Percentiles rank a stretch among this genome's conserved stretches.
phyloP scores from a whole-genome alignment of 2,113 vertebrate genomes.

The Sarotherodon lohbergeri region DNA sequence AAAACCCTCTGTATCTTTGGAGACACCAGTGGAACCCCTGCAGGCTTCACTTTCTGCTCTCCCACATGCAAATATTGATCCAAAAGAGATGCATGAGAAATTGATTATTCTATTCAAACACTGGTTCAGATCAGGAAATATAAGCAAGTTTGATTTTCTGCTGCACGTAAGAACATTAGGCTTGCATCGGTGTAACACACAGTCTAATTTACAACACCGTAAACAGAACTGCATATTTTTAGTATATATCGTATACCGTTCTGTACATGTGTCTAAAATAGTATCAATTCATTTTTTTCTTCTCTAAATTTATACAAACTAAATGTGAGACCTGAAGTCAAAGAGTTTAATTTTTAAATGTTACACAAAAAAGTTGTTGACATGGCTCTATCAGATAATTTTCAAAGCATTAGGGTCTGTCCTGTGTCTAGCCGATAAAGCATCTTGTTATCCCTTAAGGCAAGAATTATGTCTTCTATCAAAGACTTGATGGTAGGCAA shows the following conservation, averaged over 20 bases:
- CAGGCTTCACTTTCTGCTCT: slow-evolving; percentile 14
- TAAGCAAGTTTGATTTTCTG: slow-evolving; percentile 44
- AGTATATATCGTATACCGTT: neutral
- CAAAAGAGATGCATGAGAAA: slow-evolving; percentile 46
- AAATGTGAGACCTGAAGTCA: neutral
- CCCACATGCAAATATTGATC: slow-evolving; percentile 56
- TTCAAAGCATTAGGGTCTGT: slow-evolving; percentile 11
- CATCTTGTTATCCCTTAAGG: slow-evolving; percentile 42
- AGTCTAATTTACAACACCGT: neutral
- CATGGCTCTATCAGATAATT: neutral
- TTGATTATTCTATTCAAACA: slow-evolving; percentile 51
- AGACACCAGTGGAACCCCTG: slow-evolving; percentile 38
- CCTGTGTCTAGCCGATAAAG: slow-evolving; percentile 9
- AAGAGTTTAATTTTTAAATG: neutral
- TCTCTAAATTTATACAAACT: neutral
- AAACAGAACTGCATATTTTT: neutral
- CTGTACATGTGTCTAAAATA: neutral
- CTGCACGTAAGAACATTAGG: slow-evolving; percentile 7
- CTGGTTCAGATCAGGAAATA: slow-evolving; percentile 34
- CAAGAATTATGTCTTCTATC: slow-evolving; percentile 46
- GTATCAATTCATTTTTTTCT: neutral
- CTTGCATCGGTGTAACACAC: neutral
- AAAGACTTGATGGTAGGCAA: slow-evolving; percentile 43
- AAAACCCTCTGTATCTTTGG: slow-evolving; percentile 27
- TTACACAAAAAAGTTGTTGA: neutral